Evolutionary conservation across 2,888 invertebrate species (phyloP).

Genomic region (Odontomyia ornata): DNA sequence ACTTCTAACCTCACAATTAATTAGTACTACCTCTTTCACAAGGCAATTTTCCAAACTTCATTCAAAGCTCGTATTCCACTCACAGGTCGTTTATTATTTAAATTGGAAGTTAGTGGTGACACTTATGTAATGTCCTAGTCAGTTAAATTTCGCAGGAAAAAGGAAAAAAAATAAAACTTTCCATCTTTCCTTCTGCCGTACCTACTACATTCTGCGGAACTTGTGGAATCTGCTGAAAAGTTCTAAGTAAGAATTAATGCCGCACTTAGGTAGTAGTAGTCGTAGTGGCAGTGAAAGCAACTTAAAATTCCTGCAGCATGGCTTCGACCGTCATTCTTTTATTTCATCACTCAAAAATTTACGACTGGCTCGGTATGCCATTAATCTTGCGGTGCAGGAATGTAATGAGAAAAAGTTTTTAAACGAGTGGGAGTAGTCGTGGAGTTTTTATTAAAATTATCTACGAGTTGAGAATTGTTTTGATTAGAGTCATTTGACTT

Average conservation of each 20-base stretch:
- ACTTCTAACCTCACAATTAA: too few species aligned
- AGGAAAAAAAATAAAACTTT: too few species aligned
- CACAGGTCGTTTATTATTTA: constrained; percentile 16
- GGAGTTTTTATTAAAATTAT: constrained; percentile 11
- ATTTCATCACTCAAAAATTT: constrained; percentile 34
- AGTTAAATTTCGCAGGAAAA: not conserved
- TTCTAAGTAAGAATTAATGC: not conserved
- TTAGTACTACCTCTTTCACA: not conserved
- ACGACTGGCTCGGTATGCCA: constrained; percentile 20
- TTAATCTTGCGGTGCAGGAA: not conserved
- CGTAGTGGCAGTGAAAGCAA: not conserved
- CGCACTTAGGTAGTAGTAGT: too few species aligned
- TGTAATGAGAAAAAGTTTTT: constrained; percentile 31
- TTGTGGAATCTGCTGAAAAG: too few species aligned
- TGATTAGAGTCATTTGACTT: too few species aligned
- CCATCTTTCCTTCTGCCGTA: too few species aligned
- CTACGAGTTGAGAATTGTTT: not conserved
- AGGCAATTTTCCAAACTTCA: not conserved
- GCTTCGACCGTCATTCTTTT: not conserved
- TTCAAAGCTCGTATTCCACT: too few species aligned
- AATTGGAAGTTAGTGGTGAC: not conserved
- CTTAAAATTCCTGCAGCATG: constrained; percentile 7
- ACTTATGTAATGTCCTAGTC: not conserved
- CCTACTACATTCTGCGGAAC: too few species aligned
- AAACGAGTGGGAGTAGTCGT: not conserved